phyloP scores from a whole-genome alignment of 2,888 invertebrate genomes.

The Ormia ochracea region DNA sequence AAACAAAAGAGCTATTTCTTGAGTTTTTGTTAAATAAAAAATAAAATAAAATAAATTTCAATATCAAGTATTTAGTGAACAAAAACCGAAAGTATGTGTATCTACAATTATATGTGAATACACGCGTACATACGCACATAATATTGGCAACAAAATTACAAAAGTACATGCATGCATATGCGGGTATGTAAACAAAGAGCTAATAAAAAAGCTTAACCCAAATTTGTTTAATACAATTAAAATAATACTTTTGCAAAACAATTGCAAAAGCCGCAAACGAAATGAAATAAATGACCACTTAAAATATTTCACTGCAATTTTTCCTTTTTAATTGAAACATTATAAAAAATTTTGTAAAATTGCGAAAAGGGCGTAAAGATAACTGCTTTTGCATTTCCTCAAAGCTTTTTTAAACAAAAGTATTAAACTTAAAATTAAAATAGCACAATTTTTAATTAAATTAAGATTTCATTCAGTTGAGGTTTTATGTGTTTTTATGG shows the following conservation, averaged over 20 bases:
- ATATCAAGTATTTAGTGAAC: conserved; percentile 9
- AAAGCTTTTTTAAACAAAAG: background rate
- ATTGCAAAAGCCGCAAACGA: conserved; percentile 5
- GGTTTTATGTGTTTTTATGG: too few species aligned
- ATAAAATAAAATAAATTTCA: background rate
- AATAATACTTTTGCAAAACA: conserved; percentile 31
- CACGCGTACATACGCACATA: too few species aligned
- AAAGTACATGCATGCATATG: background rate
- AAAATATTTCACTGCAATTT: background rate
- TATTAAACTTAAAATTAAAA: background rate
- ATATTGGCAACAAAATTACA: conserved; percentile 10
- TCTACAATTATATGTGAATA: too few species aligned
- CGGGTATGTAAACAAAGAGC: background rate
- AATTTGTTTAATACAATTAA: conserved; percentile 24
- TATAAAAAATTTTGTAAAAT: background rate
- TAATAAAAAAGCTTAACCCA: conserved; percentile 50
- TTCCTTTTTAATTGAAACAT: background rate
- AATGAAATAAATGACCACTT: conserved; percentile 11
- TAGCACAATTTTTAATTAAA: too few species aligned
- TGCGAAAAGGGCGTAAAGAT: background rate
- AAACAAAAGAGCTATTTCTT: conserved; percentile 4
- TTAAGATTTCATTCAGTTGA: too few species aligned
- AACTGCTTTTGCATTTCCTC: too few species aligned
- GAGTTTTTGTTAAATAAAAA: background rate
- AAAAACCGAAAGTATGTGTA: conserved; percentile 10